Conservation (phyloP, 2,113 vertebrate genomes). For the Malurus elegans region DNA sequence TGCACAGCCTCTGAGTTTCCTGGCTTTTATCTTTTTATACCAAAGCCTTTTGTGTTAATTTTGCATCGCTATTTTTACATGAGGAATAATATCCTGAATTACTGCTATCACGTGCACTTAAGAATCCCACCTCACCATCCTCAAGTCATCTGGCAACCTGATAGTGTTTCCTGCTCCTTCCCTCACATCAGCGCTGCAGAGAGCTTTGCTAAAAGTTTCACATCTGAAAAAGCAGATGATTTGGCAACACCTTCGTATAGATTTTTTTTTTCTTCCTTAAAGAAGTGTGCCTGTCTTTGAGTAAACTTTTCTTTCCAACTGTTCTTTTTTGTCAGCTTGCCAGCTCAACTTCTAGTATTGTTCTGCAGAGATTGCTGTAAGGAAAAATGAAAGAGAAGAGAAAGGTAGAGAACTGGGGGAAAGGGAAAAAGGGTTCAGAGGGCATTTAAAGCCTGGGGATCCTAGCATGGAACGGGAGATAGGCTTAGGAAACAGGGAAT, state of each 20-base stretch:
- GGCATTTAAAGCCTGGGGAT: conserved; percentile 63
- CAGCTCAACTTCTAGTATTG: conserved; percentile 67
- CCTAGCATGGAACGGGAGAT: conserved; percentile 33
- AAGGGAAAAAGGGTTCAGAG: conserved; percentile 70
- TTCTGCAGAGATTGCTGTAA: conserved; percentile 69
- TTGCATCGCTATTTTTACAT: conserved; percentile 57
- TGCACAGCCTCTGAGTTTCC: conserved; percentile 40
- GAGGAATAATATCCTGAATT: conserved; percentile 62
- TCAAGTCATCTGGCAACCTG: conserved; percentile 56
- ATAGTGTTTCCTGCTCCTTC: conserved; percentile 54
- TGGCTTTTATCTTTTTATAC: conserved; percentile 64
- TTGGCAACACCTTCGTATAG: conserved; percentile 71
- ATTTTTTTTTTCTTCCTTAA: not conserved
- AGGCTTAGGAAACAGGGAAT: conserved; percentile 60
- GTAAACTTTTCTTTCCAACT: conserved; percentile 76
- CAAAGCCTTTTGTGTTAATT: conserved; percentile 66
- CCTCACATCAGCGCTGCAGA: conserved; percentile 29
- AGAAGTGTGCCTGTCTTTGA: conserved; percentile 64
- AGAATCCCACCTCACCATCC: conserved; percentile 61
- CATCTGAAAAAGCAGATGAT: conserved; percentile 73
- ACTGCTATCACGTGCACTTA: conserved; percentile 22
- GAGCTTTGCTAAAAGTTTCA: conserved; percentile 53
- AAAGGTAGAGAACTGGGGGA: conserved; percentile 63
- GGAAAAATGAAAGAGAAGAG: conserved; percentile 64
- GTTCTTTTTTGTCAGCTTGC: conserved; percentile 72